Conservation (phyloP, 2,888 invertebrate species). For the Beris chalybata region DNA sequence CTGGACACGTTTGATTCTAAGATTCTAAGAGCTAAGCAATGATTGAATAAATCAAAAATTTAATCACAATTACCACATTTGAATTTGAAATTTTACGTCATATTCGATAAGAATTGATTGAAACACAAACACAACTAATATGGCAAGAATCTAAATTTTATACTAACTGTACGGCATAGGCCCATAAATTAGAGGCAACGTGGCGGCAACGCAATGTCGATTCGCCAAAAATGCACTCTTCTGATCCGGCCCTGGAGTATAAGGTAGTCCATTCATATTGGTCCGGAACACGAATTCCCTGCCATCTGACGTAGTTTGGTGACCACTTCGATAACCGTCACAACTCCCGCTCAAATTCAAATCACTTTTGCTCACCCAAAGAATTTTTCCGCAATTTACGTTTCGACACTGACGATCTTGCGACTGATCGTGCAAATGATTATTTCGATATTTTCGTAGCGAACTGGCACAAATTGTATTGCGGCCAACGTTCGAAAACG, state of each 20-base stretch:
- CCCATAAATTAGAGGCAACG: constrained; percentile 74
- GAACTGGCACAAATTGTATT: constrained; percentile 37
- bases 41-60: no score
- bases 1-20: no score
- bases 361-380: constrained; percentile 50
- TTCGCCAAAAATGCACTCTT: constrained; percentile 52
- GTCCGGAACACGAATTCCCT: constrained; percentile 45
- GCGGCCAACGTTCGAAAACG: constrained; percentile 12
- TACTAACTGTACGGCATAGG: constrained; percentile 79
- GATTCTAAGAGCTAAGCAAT: no score
- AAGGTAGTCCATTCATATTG: constrained; percentile 51
- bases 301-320: not conserved
- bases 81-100: no score
- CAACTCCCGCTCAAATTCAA: constrained; percentile 17
- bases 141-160: constrained; percentile 33
- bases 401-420: constrained; percentile 47
- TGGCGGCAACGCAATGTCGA: constrained; percentile 54
- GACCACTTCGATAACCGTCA: not conserved
- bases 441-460: constrained; percentile 30
- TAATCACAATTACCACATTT: no score
- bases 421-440: constrained; percentile 13
- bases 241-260: constrained; percentile 50
- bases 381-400: constrained; percentile 53
- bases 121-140: not conserved
- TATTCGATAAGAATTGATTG: not conserved